Base-by-base conservation (phyloP, 1,140 invertebrate genomes). In the Onthophagus taurus region DNA sequence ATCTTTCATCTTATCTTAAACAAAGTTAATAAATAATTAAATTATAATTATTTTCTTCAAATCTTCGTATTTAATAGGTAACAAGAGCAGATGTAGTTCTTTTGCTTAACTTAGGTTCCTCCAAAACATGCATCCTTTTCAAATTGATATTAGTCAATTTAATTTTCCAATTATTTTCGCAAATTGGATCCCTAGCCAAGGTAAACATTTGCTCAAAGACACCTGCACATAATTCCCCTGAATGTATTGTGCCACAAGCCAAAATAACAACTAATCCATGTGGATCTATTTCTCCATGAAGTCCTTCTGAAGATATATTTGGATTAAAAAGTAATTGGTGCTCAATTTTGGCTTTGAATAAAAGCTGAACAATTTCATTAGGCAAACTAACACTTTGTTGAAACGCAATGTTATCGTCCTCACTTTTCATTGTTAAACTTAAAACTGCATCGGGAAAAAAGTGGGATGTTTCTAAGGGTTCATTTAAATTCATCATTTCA, bases 191-290 rank as follows among this genome's bases (percentile, higher is more conserved):
- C 39, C 70, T 67, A 3, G 75, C 58, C 11, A 81, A 51, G 4
- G 70, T 71, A 61, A 81, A 81, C 12, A 68, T 51, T 52, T 79
- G 75, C 49, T 80, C 75, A 58, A 80, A 82, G n/a, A 77, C 56
- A 4, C 79, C 79, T n/a, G 70, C 54, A 49, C 65, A 71, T 17
- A 48, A 43, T 8, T 64, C 49, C 12, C 62, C 45, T 1, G 56
- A 55, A 53, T 81, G 78, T 16, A 82, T 49, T 0, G 76, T 78
- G 5, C 79, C 79, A 64, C 76, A 77, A 9, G 65, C 69, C 21
- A 76, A 46, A 3, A 81, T 66, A 13, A 75, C 34, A 1, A 78
- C 69, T n/a, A 80, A 56, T 2, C 79, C 79, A 52, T 80, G 76
- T 2, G 66, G 61, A 57, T 77, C 71, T 35, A 71, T 65, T 47